Evolutionary conservation across 2,888 invertebrate species (phyloP).

Genomic region (Cephus nigrinus): DNA sequence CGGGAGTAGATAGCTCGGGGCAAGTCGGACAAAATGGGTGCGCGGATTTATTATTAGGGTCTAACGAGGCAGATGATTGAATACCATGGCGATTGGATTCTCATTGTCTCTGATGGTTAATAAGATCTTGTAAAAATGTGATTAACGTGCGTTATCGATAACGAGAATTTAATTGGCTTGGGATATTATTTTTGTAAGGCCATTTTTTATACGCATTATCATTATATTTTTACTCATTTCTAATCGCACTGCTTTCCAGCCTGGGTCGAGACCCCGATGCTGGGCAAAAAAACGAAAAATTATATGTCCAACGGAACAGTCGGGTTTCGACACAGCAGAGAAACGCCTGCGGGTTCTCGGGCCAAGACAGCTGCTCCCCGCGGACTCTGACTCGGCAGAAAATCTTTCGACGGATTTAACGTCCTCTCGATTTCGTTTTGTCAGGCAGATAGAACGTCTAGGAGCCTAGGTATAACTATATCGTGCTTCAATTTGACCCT

Average conservation of each 20-base stretch:
- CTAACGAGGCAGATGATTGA: not conserved
- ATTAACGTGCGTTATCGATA: not conserved
- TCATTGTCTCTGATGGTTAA: not conserved
- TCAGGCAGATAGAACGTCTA: not conserved
- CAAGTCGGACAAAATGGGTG: not conserved
- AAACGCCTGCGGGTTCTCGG: not conserved
- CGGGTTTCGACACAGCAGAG: constrained; percentile 34
- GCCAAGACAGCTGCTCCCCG: not conserved
- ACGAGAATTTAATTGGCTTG: not conserved
- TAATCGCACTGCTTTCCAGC: not conserved
- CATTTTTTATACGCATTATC: no score
- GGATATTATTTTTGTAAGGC: no score
- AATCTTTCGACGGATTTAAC: not conserved
- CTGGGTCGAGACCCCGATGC: not conserved
- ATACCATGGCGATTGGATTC: not conserved
- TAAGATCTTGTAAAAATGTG: not conserved
- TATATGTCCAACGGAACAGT: constrained; percentile 10
- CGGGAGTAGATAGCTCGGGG: not conserved
- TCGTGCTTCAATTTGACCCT: not conserved
- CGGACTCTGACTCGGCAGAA: not conserved
- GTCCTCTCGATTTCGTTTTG: constrained; percentile 2
- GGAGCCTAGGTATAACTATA: not conserved
- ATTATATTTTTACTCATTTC: not conserved
- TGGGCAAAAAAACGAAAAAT: not conserved
- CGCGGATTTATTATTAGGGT: not conserved